Evolutionary conservation across 2,797 vertebrate genomes (phyloP).

Genomic region (Cossypha dichroa): DNA sequence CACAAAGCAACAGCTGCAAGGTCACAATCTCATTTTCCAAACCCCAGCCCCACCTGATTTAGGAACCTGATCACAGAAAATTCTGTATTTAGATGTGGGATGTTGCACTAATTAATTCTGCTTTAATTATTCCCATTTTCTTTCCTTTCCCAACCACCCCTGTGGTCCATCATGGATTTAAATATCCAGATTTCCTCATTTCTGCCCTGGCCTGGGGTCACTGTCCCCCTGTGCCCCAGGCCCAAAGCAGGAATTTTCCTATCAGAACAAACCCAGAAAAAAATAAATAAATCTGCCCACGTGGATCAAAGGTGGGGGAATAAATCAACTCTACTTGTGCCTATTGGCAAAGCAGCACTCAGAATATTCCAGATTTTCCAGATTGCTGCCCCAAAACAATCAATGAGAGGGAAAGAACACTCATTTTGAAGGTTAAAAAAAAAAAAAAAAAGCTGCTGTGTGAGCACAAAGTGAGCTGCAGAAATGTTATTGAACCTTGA

Average conservation of each 20-base stretch:
- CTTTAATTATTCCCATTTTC: not conserved
- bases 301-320: not conserved
- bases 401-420: not conserved
- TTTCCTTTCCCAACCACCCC: not conserved
- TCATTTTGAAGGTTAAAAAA: not conserved
- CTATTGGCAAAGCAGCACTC: not conserved
- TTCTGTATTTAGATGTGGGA: not conserved
- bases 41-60: not conserved
- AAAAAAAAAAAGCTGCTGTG: not conserved
- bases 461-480: not conserved
- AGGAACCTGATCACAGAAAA: not conserved
- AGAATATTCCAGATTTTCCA: not conserved
- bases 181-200: not conserved
- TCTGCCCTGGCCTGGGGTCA: not conserved
- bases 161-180: not conserved
- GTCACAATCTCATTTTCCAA: not conserved
- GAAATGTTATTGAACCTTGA: not conserved
- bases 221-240: not conserved
- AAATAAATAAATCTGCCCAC: not conserved
- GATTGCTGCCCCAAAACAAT: not conserved
- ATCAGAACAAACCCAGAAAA: not conserved
- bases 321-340: not conserved
- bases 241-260: not conserved
- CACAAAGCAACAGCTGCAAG: not conserved
- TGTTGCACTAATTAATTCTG: not conserved